Evolutionary conservation across 2,888 invertebrate genomes (phyloP).

Genomic region (Drosophila prostipennis): DNA sequence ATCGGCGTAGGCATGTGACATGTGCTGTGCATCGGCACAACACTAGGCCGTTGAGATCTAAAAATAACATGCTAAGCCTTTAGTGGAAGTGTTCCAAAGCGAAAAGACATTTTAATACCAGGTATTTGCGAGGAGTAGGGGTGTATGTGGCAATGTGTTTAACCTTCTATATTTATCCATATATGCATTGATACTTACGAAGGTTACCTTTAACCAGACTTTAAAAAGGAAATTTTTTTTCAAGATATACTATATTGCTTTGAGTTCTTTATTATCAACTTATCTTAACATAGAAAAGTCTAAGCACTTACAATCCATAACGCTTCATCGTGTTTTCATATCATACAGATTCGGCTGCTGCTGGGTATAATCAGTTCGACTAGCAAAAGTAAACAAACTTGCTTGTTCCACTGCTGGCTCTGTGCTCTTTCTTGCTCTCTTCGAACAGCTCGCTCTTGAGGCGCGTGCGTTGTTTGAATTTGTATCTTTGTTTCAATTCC

Average conservation of each 20-base stretch:
- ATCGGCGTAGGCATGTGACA: conserved; percentile 61
- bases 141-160: neutral
- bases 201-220: no score
- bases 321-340: neutral
- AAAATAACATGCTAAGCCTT: conserved; percentile 38
- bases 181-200: neutral
- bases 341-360: neutral
- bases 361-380: conserved; percentile 7
- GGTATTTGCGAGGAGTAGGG: neutral
- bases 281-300: no score
- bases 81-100: conserved; percentile 6
- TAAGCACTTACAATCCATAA: neutral
- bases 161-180: neutral
- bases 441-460: neutral
- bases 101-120: conserved; percentile 8
- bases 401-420: conserved; percentile 3
- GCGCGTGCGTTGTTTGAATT: conserved; percentile 27
- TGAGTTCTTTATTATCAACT: no score
- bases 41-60: conserved; percentile 12
- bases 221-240: no score
- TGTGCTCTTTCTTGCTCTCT: conserved; percentile 9
- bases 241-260: no score
- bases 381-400: neutral
- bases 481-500: conserved; percentile 9
- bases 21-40: conserved; percentile 37